Evolutionary conservation across 2,113 vertebrate species (phyloP).

Genomic region (Tyrannus savana): DNA sequence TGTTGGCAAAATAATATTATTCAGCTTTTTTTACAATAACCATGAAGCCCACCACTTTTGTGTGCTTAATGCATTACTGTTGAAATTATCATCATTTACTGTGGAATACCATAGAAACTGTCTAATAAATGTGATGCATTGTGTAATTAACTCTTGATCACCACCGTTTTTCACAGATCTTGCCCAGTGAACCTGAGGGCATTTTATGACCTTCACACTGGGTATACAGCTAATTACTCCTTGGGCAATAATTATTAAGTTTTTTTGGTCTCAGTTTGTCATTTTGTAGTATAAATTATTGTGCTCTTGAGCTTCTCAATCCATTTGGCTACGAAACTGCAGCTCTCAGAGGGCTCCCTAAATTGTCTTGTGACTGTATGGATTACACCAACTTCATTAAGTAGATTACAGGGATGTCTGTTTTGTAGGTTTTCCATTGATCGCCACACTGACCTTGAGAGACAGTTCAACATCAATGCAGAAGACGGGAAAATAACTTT

Average conservation of each 20-base stretch:
- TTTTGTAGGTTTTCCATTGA: constrained; percentile 95
- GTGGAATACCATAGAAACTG: constrained; percentile 71
- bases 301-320: constrained; percentile 43
- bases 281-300: constrained; percentile 71
- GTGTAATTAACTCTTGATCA: constrained; percentile 81
- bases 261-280: constrained; percentile 61
- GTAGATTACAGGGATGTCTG: constrained; percentile 62
- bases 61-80: constrained; percentile 26
- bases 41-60: neutral
- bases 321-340: constrained; percentile 51
- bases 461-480: constrained; percentile 97
- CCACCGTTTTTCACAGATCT: constrained; percentile 66
- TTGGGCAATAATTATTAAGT: constrained; percentile 80
- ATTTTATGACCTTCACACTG: constrained; percentile 72
- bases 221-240: constrained; percentile 80
- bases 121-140: constrained; percentile 78
- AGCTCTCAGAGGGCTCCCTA: constrained; percentile 46
- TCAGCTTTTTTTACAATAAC: neutral
- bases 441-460: constrained; percentile 96
- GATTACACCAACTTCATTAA: constrained; percentile 27
- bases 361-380: constrained; percentile 13
- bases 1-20: constrained; percentile 37
- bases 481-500: constrained; percentile 95
- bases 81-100: constrained; percentile 64
- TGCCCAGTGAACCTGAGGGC: constrained; percentile 70